phyloP scores from a whole-genome alignment of 1,140 invertebrate genomes.

The Drosophila pachea region DNA sequence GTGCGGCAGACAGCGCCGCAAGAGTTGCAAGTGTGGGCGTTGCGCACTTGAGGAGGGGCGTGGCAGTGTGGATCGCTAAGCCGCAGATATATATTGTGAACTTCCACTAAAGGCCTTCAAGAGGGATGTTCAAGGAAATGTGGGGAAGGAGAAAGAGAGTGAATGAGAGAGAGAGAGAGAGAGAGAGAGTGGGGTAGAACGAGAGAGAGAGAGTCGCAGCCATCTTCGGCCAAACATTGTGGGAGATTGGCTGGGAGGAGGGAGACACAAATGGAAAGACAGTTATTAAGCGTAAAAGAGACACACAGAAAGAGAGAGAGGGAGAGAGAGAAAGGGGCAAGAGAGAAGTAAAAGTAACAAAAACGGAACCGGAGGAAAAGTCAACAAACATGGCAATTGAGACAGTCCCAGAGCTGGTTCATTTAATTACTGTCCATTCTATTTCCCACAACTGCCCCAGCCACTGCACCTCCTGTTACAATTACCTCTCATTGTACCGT shows the following conservation, averaged over 20 bases:
- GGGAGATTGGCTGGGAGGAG: not conserved
- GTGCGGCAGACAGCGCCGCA: slow-evolving; percentile 27
- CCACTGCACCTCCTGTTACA: too few species aligned
- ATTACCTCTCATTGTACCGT: too few species aligned
- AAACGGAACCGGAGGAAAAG: not conserved
- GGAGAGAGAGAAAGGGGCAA: not conserved
- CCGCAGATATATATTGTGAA: slow-evolving; percentile 45
- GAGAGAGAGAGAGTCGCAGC: not conserved
- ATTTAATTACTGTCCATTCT: too few species aligned
- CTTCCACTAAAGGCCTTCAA: slow-evolving; percentile 5
- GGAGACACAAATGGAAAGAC: not conserved
- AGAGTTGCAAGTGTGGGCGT: not conserved
- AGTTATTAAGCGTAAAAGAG: not conserved
- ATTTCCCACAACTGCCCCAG: too few species aligned
- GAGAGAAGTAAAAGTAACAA: not conserved
- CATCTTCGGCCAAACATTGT: too few species aligned
- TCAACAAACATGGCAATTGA: too few species aligned
- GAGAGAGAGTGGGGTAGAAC: not conserved
- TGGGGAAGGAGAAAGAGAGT: not conserved
- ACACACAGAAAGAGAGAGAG: not conserved
- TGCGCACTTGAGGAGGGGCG: not conserved
- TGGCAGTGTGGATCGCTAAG: not conserved
- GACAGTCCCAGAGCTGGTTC: too few species aligned
- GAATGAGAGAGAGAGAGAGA: not conserved
- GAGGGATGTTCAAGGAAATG: too few species aligned